Conservation (phyloP, 64 coral and sea anemone species). For the Pachyseris speciosa region DNA sequence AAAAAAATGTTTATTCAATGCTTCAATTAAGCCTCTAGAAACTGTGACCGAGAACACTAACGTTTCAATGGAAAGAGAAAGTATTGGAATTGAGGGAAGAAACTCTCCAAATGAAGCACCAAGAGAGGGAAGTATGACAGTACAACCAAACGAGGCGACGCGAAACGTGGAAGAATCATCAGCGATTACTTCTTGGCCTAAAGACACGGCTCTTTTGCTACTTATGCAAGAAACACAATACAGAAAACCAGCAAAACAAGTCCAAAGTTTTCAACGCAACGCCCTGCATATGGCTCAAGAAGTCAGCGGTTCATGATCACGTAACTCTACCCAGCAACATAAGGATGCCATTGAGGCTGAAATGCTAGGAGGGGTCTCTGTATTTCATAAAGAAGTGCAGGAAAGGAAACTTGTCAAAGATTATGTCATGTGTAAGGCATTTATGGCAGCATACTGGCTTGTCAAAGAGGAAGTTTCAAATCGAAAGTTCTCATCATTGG, state of each 20-base stretch:
- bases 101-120: neutral
- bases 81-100: neutral
- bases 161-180: neutral
- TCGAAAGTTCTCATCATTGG: constrained; percentile 27
- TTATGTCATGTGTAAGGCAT: constrained; percentile 48
- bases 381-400: constrained; percentile 44
- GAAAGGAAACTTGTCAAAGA: constrained; percentile 52
- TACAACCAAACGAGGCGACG: neutral
- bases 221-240: neutral
- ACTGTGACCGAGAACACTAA: constrained; percentile 1
- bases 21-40: neutral
- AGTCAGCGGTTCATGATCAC: neutral
- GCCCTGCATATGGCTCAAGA: neutral
- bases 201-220: constrained; percentile 22
- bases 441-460: constrained; percentile 44
- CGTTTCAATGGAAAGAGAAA: neutral
- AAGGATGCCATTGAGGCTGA: constrained; percentile 32
- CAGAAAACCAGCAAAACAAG: neutral
- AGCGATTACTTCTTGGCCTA: neutral
- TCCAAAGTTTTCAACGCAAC: neutral
- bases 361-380: constrained; percentile 36
- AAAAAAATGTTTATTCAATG: neutral
- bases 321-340: constrained; percentile 13
- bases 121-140: constrained; percentile 16
- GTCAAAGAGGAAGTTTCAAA: constrained; percentile 33